These are phyloP conservation scores for Babylonia areolata DNA, from an alignment of 1,140 invertebrate genomes.

Conservation along the genomic window DNA sequence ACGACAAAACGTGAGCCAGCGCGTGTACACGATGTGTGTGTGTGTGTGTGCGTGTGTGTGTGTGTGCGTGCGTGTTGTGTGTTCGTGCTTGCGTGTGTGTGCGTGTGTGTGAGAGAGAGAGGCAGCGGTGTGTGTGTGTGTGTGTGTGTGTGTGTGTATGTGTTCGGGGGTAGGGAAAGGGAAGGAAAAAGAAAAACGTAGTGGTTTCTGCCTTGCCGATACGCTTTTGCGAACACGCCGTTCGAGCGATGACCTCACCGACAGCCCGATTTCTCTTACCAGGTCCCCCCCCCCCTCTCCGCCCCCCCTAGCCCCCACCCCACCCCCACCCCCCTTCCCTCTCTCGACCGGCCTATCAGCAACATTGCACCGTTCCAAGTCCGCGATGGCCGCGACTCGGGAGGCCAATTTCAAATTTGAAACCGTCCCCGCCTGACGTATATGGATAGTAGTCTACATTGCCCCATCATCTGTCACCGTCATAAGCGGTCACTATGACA, in stretches of 20 bases:
- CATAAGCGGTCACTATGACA: constrained; percentile 26
- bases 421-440: constrained; percentile 22
- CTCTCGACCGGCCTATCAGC: no score
- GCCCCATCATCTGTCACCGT: constrained; percentile 17
- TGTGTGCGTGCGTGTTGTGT: no score
- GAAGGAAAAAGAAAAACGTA: background rate
- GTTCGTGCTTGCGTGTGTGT: no score
- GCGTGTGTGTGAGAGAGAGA: background rate
- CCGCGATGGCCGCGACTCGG: background rate
- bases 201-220: background rate
- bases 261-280: background rate
- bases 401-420: constrained; percentile 32
- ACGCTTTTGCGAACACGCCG: background rate
- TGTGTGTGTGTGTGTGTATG: background rate
- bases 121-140: no score
- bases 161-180: background rate
- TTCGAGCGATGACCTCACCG: background rate
- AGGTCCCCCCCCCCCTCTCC: no score
- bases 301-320: no score
- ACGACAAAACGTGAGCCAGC: constrained; percentile 29
- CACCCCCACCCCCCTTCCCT: no score
- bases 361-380: background rate
- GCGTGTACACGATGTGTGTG: constrained; percentile 15
- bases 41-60: no score
- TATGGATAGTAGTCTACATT: constrained; percentile 5